Conservation (phyloP, 2,888 invertebrate species). For the Lasioglossum marginatum region DNA sequence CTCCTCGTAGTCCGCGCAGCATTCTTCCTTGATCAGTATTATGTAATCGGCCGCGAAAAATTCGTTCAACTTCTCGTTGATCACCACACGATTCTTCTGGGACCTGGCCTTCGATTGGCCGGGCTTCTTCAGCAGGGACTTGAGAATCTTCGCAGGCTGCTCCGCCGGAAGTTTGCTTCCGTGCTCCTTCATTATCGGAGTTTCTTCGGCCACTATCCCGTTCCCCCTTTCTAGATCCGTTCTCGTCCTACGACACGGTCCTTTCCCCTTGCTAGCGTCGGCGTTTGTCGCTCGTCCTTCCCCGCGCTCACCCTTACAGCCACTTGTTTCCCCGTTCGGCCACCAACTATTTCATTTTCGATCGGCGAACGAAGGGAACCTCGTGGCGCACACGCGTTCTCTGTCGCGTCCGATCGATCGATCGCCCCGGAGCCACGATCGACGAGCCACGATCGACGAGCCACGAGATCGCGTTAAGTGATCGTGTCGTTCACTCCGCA, state of each 20-base stretch:
- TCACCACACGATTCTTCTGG: slow-evolving; percentile 93
- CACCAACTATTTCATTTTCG: not conserved
- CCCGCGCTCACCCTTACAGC: not conserved
- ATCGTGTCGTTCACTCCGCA: slow-evolving; percentile 43
- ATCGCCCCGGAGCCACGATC: not conserved
- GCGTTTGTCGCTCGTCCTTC: not conserved
- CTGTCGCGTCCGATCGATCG: slow-evolving; percentile 14
- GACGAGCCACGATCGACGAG: not conserved
- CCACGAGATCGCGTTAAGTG: slow-evolving; percentile 36
- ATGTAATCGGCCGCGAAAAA: slow-evolving; percentile 97
- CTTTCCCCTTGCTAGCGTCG: not conserved
- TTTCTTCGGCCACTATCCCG: slow-evolving; percentile 12
- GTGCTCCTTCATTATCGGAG: slow-evolving; percentile 78
- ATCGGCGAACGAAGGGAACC: not conserved
- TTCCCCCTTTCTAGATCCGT: slow-evolving; percentile 8
- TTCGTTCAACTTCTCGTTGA: slow-evolving; percentile 95
- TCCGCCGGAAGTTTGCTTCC: slow-evolving; percentile 75
- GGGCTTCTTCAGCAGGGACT: slow-evolving; percentile 91
- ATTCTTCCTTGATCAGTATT: slow-evolving; percentile 95
- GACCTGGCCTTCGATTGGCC: slow-evolving; percentile 87
- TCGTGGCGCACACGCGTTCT: not conserved
- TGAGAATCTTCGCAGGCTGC: slow-evolving; percentile 84
- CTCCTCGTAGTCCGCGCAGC: slow-evolving; percentile 92
- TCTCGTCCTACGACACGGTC: not conserved
- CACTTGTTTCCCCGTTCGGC: not conserved